Evolutionary conservation across 2,113 vertebrate species (phyloP).

Genomic region (Entelurus aequoreus): DNA sequence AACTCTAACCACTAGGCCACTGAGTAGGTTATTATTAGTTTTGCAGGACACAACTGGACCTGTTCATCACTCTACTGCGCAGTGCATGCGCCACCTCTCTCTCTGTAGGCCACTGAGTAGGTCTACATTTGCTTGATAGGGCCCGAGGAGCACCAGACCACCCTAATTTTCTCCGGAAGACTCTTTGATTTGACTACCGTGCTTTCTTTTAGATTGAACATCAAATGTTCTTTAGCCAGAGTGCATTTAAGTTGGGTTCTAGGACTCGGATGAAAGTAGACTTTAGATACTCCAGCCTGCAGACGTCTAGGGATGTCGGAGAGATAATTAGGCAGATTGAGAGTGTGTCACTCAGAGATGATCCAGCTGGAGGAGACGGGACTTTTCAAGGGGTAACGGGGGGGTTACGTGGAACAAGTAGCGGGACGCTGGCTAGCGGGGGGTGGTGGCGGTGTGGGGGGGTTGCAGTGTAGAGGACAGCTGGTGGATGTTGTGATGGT

Average conservation of each 20-base stretch:
- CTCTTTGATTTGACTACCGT: neutral
- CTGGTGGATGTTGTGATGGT: constrained; percentile 84
- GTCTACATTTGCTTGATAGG: too few species aligned
- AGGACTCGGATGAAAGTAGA: neutral
- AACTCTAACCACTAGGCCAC: too few species aligned
- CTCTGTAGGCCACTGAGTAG: too few species aligned
- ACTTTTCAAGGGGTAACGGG: constrained; percentile 43
- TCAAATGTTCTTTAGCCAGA: neutral
- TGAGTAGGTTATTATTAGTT: too few species aligned
- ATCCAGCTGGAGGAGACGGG: constrained; percentile 72
- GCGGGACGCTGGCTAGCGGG: constrained; percentile 31
- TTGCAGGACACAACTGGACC: too few species aligned
- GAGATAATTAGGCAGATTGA: constrained; percentile 79
- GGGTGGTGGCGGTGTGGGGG: constrained; percentile 8
- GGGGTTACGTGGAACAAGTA: constrained; percentile 7
- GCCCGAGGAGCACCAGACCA: too few species aligned
- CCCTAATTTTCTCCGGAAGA: neutral
- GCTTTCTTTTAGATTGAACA: neutral
- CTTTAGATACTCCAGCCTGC: constrained; percentile 20
- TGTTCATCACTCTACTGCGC: too few species aligned
- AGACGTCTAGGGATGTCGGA: constrained; percentile 41
- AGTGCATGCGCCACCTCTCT: too few species aligned
- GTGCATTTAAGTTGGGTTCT: neutral
- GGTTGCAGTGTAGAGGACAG: constrained; percentile 63
- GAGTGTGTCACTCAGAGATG: constrained; percentile 74